A percentile compares a stretch with the other conserved stretches of the same genome.
Conservation (phyloP, 1,140 invertebrate species). For the Penaeus japonicus region DNA sequence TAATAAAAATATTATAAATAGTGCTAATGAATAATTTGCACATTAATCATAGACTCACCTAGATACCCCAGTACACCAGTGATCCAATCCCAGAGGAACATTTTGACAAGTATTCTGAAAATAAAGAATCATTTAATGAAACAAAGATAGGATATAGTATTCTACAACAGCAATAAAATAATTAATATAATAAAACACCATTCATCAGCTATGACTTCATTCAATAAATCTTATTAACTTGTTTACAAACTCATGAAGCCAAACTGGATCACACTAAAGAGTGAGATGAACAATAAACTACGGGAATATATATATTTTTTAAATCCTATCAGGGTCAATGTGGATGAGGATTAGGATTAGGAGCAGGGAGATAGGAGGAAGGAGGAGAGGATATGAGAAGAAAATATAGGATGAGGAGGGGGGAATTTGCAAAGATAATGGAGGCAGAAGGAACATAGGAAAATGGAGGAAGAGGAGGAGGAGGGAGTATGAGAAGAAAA, state of each 20-base stretch:
- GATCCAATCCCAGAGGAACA: slow-evolving; percentile 99
- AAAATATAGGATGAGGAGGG: not conserved
- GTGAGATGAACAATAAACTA: too few species aligned
- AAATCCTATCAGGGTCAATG: not conserved
- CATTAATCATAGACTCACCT: slow-evolving; percentile 73
- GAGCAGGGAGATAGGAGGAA: not conserved
- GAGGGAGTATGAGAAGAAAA: not conserved
- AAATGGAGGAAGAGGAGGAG: not conserved
- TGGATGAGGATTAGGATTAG: not conserved
- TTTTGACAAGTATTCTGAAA: slow-evolving; percentile 63
- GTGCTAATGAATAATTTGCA: too few species aligned
- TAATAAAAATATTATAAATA: too few species aligned
- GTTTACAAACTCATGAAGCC: too few species aligned
- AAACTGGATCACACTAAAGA: too few species aligned
- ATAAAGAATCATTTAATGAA: not conserved
- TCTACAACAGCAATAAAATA: too few species aligned
- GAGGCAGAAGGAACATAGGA: not conserved
- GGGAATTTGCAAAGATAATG: not conserved
- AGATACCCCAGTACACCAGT: slow-evolving; percentile 94
- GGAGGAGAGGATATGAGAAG: not conserved
- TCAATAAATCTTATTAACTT: too few species aligned
- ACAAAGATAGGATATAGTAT: not conserved
- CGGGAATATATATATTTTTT: not conserved
- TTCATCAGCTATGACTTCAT: too few species aligned
- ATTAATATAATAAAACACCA: too few species aligned